phyloP scores from a whole-genome alignment of 1,140 invertebrate genomes.

The Drosophila obscura region DNA sequence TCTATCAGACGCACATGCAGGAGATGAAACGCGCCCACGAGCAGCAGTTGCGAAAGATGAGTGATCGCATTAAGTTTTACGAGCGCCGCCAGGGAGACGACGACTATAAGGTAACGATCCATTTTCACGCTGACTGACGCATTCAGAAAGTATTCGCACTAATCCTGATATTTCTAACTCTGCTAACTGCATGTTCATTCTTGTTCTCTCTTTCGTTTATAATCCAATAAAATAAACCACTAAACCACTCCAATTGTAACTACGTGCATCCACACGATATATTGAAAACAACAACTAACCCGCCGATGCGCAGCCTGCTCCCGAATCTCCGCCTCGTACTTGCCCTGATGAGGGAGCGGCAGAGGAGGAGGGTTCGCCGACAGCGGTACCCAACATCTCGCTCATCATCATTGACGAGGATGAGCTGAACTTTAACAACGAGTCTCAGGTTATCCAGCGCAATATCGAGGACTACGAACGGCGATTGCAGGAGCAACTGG shows the following conservation, averaged over 20 bases:
- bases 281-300: slow-evolving; percentile 42
- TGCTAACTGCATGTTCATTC: slow-evolving; percentile 66
- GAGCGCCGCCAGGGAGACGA: slow-evolving; percentile 73
- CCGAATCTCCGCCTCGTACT: slow-evolving; percentile 51
- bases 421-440: slow-evolving; percentile 74
- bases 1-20: slow-evolving; percentile 76
- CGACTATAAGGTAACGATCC: slow-evolving; percentile 72
- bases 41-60: slow-evolving; percentile 66
- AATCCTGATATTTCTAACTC: slow-evolving; percentile 44
- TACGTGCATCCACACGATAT: slow-evolving; percentile 48
- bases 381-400: slow-evolving; percentile 50
- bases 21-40: slow-evolving; percentile 67
- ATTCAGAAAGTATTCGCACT: neutral
- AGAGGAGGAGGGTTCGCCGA: slow-evolving; percentile 2
- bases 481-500: slow-evolving; percentile 86
- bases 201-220: slow-evolving; percentile 53
- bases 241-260: slow-evolving; percentile 48
- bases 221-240: slow-evolving; percentile 60
- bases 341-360: slow-evolving; percentile 23
- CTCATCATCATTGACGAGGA: slow-evolving; percentile 82
- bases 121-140: neutral
- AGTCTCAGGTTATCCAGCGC: slow-evolving; percentile 84
- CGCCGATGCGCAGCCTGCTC: slow-evolving; percentile 24
- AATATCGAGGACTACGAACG: slow-evolving; percentile 84
- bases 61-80: slow-evolving; percentile 66